These are phyloP conservation scores for Zaprionus camerounensis DNA, from an alignment of 1,140 invertebrate species.

Conservation along the genomic window DNA sequence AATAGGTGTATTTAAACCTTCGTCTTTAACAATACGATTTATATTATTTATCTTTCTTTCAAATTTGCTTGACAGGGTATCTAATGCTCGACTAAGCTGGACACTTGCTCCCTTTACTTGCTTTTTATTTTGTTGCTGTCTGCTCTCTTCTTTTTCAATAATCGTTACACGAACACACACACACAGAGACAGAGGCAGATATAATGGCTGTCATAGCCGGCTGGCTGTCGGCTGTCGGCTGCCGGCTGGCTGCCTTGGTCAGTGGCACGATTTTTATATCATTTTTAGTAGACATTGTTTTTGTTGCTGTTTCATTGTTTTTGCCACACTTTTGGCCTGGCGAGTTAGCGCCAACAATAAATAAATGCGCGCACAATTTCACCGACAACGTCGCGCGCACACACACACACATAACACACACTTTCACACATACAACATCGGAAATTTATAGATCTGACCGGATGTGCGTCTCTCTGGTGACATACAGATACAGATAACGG, in stretches of 20 bases:
- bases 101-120: not conserved
- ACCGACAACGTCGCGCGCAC: conserved; percentile 35
- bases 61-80: not conserved
- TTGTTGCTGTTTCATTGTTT: conserved; percentile 53
- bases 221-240: not conserved
- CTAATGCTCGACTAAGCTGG: not conserved
- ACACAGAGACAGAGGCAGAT: conserved; percentile 21
- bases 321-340: conserved; percentile 67
- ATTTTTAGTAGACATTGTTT: conserved; percentile 58
- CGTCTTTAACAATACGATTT: too few species aligned
- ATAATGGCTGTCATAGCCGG: conserved; percentile 58
- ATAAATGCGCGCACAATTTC: conserved; percentile 72
- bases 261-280: conserved; percentile 72
- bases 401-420: conserved; percentile 18
- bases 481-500: conserved; percentile 52
- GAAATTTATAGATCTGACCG: conserved; percentile 80
- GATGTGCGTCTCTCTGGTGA: conserved; percentile 80
- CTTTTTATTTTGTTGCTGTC: conserved; percentile 2
- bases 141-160: conserved; percentile 24
- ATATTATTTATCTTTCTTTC: too few species aligned
- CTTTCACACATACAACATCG: conserved; percentile 26
- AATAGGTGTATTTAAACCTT: too few species aligned
- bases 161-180: conserved; percentile 36
- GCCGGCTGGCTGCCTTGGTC: conserved; percentile 14
- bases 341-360: conserved; percentile 79